These are phyloP conservation scores for Felis catus DNA, from an alignment of 2,113 vertebrate genomes.

Conservation along the genomic window DNA sequence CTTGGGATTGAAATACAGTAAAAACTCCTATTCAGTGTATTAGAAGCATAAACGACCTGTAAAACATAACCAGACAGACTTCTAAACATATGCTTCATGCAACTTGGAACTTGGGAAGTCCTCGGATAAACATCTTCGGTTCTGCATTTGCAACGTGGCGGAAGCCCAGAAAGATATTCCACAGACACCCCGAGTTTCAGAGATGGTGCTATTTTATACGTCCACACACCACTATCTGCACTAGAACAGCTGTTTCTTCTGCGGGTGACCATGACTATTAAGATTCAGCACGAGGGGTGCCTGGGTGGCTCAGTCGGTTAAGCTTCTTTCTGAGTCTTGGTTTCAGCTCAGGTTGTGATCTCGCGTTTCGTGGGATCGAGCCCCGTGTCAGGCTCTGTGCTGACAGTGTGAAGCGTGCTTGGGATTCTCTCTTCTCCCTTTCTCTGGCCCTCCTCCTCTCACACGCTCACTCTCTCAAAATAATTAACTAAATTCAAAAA, in stretches of 20 bases:
- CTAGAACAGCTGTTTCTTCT: background rate
- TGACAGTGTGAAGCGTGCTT: no score
- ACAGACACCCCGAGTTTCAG: background rate
- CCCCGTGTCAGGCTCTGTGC: no score
- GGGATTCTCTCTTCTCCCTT: no score
- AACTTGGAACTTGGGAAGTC: background rate
- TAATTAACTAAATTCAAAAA: no score
- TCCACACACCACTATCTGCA: background rate
- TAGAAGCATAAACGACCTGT: background rate
- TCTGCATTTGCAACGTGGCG: background rate
- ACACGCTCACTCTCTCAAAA: no score
- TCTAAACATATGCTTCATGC: background rate
- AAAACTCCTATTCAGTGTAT: background rate
- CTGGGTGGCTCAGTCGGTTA: no score
- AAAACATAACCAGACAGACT: background rate
- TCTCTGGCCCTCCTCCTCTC: no score
- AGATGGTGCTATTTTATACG: background rate
- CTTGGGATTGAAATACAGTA: background rate
- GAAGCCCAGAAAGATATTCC: background rate
- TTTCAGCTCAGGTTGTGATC: no score
- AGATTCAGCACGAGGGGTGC: background rate
- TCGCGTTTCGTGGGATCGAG: no score
- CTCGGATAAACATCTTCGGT: background rate
- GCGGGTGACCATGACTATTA: background rate
- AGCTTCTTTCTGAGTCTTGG: no score